phyloP scores from a whole-genome alignment of 1,140 invertebrate species.

The Sinella curviseta region DNA sequence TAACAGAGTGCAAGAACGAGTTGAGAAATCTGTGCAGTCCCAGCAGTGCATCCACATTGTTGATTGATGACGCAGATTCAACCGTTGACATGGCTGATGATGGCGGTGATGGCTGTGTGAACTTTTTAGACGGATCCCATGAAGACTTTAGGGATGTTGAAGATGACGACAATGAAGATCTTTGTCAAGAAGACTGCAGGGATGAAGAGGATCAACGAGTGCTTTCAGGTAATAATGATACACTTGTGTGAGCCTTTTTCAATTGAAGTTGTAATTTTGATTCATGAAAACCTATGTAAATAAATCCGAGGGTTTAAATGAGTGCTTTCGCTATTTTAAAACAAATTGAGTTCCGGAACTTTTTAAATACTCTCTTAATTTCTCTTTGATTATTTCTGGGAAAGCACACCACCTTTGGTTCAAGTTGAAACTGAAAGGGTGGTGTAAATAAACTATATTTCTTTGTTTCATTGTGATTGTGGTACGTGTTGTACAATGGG shows the following conservation, averaged over 20 bases:
- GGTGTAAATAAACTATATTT: too few species aligned
- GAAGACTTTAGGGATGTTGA: slow-evolving; percentile 30
- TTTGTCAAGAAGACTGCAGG: slow-evolving; percentile 20
- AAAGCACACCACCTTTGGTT: too few species aligned
- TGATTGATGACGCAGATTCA: slow-evolving; percentile 40
- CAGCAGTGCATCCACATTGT: background rate
- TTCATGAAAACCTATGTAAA: too few species aligned
- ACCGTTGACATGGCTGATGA: slow-evolving; percentile 41
- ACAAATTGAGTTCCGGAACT: background rate
- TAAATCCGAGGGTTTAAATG: too few species aligned
- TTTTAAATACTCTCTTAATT: background rate
- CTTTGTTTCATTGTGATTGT: too few species aligned
- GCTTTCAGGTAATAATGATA: background rate
- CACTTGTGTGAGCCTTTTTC: too few species aligned
- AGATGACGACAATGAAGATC: slow-evolving; percentile 33
- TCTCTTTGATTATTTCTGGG: background rate
- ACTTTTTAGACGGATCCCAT: background rate
- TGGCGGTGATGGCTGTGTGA: background rate
- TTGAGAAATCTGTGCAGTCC: background rate
- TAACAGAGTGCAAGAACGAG: background rate
- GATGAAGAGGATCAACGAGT: background rate
- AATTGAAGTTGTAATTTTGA: too few species aligned
- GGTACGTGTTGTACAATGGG: background rate
- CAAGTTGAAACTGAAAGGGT: background rate
- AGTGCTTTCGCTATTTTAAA: background rate